Evolutionary conservation across 2,888 invertebrate genomes (phyloP).

Genomic region (Stenotaenia linearis): DNA sequence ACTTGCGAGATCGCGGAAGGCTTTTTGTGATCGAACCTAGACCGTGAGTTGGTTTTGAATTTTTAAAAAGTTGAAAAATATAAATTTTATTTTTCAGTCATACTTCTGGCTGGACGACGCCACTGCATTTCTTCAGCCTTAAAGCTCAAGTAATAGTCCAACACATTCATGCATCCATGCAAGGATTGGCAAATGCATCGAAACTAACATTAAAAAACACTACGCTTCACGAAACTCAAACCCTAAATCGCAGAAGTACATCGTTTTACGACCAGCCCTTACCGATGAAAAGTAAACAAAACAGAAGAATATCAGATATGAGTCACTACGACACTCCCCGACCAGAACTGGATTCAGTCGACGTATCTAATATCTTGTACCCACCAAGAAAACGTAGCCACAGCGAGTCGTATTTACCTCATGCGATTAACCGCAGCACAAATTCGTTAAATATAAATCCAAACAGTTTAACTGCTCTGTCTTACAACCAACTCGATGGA

Average conservation of each 20-base stretch:
- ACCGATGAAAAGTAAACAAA: neutral
- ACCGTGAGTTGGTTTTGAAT: slow-evolving; percentile 27
- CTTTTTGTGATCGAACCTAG: slow-evolving; percentile 31
- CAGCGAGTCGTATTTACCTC: neutral
- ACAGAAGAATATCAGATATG: neutral
- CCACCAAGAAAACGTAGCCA: neutral
- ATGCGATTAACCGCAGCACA: neutral
- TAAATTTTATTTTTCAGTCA: slow-evolving; percentile 13
- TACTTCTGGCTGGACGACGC: slow-evolving; percentile 22
- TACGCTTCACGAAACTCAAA: neutral
- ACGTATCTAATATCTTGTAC: neutral
- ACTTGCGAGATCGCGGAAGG: slow-evolving; percentile 29
- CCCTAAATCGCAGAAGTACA: neutral
- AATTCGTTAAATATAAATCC: neutral
- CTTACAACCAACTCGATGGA: neutral
- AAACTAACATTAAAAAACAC: neutral
- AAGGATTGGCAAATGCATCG: neutral
- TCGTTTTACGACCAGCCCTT: neutral
- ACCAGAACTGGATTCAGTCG: neutral
- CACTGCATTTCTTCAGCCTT: slow-evolving; percentile 7
- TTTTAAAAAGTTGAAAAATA: neutral
- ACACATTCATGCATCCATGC: neutral
- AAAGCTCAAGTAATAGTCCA: slow-evolving; percentile 28
- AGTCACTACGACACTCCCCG: neutral
- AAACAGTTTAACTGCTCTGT: neutral